phyloP scores from a whole-genome alignment of 2,113 vertebrate species.

The Gasterosteus aculeatus region DNA sequence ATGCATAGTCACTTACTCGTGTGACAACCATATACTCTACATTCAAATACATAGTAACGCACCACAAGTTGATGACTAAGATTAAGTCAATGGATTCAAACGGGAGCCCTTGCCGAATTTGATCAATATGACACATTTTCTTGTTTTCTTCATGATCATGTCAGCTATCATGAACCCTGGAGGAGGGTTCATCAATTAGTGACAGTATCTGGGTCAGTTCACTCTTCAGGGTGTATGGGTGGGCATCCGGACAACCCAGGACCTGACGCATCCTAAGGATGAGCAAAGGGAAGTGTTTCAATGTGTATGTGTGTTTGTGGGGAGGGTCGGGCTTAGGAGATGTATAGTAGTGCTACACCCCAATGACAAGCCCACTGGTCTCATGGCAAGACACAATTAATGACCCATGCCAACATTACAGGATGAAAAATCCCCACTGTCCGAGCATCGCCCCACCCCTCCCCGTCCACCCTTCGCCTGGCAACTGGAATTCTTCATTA shows the following conservation, averaged over 20 bases:
- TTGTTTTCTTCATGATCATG: slow-evolving; percentile 28
- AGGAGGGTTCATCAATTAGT: slow-evolving; percentile 68
- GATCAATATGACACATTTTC: slow-evolving; percentile 28
- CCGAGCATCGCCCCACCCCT: slow-evolving; percentile 70
- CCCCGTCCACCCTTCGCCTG: slow-evolving; percentile 75
- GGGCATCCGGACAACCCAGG: slow-evolving; percentile 49
- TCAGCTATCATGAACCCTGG: slow-evolving; percentile 49
- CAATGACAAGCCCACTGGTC: slow-evolving; percentile 88
- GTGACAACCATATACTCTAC: neutral
- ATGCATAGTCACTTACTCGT: neutral
- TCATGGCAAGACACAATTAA: slow-evolving; percentile 91
- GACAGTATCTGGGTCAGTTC: slow-evolving; percentile 74
- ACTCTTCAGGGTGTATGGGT: slow-evolving; percentile 56
- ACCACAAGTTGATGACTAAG: neutral
- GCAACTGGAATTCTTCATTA: slow-evolving; percentile 89
- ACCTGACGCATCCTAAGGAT: slow-evolving; percentile 59
- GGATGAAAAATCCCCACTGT: slow-evolving; percentile 90
- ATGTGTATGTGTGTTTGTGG: neutral
- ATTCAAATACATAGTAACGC: neutral
- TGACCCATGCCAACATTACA: slow-evolving; percentile 89
- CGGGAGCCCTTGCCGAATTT: neutral
- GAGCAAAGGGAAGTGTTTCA: slow-evolving; percentile 30
- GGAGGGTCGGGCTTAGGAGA: slow-evolving; percentile 52
- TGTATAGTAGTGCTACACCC: slow-evolving; percentile 85
- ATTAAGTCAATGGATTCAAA: slow-evolving; percentile 16